These are phyloP conservation scores for Ophthalmotilapia sp. DNA, from an alignment of 2,113 vertebrate species.

Conservation along the genomic window DNA sequence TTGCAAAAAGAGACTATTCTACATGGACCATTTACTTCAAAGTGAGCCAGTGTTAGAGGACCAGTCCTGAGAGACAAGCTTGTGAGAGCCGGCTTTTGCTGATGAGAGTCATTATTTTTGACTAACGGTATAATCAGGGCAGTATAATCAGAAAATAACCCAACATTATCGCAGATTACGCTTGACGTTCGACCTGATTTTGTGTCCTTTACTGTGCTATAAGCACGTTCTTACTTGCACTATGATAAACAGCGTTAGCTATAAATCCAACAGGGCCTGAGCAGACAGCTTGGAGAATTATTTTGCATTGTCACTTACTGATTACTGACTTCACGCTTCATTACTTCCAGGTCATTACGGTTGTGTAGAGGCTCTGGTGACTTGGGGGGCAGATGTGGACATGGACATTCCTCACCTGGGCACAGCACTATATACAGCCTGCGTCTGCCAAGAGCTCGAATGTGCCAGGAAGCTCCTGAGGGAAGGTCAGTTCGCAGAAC, in stretches of 20 bases:
- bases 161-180: background rate
- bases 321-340: slow-evolving; percentile 27
- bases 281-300: slow-evolving; percentile 38
- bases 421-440: slow-evolving; percentile 89
- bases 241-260: slow-evolving; percentile 1
- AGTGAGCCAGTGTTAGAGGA: background rate
- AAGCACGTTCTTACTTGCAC: background rate
- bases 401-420: slow-evolving; percentile 88
- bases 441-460: slow-evolving; percentile 81
- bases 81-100: background rate
- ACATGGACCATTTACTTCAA: background rate
- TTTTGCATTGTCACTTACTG: slow-evolving; percentile 31
- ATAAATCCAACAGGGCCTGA: slow-evolving; percentile 6
- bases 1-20: background rate
- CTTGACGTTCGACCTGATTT: background rate
- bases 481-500: slow-evolving; percentile 73
- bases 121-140: background rate
- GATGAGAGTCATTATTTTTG: background rate
- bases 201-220: slow-evolving; percentile 3
- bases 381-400: slow-evolving; percentile 90
- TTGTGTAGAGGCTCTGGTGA: slow-evolving; percentile 85
- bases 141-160: background rate
- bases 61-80: background rate
- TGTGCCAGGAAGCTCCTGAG: slow-evolving; percentile 87
- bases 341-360: slow-evolving; percentile 83